Base-by-base conservation (phyloP, 2,113 vertebrate genomes). In the Tricholaema leucomelas region DNA sequence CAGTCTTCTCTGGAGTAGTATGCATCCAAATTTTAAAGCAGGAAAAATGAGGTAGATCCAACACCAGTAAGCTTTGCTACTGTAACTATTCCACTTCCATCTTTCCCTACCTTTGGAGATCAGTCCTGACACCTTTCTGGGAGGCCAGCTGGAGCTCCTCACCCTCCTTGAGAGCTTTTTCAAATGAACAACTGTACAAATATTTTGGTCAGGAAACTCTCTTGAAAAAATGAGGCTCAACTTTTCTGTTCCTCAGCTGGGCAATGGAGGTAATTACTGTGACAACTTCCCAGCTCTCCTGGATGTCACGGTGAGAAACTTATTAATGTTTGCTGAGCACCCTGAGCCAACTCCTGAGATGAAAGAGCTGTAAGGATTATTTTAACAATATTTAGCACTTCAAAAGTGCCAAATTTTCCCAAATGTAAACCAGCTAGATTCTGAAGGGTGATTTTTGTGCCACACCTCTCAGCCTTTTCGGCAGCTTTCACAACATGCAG, bases 331-430 rank as follows among this genome's bases (percentile, higher is more conserved):
- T 91, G 81, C 85, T 38, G 60, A 90, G 80, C 75, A 75, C 55
- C 50, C 77, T 58, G 70, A 88, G 85, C 93, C 91, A 89, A 96
- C 71, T 58, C 61, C 80, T 94, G 75, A 70, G 78, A 90, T 72
- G 40, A 91, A 94, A 86, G 81, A 81, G 31, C 38, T 92, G 54
- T 35, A 78, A 95, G 73, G 61, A 93, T 93, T 90, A 55, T 61
- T 91, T 90, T 90, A 91, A 88, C 66, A 95, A 63, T 76, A 91
- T 58, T 93, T 90, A 88, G 71, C 93, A 94, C 86, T 91, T 94
- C 81, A 90, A 86, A 95, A 86, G 80, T 95, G 65, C 36, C 44
- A 77, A 65, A 61, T 88, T 88, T 94, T 84, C 48, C 40, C 86
- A 84, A 93, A 91, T 44, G 72, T 78, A 91, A 95, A 90, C 15